These are phyloP conservation scores for Drosophila saltans DNA, from an alignment of 1,140 invertebrate genomes.

Conservation along the genomic window DNA sequence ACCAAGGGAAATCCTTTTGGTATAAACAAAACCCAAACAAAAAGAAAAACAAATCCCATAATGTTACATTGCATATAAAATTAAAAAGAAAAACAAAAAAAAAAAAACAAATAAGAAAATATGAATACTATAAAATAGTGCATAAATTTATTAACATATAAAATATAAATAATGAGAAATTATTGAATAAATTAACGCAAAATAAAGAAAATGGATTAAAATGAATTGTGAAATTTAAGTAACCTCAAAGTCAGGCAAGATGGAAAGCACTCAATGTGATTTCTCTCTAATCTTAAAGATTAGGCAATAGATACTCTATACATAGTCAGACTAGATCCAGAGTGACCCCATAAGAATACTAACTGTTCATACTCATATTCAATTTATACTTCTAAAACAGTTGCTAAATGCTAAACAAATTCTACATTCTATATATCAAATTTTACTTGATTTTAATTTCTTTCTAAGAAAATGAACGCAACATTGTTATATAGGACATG, in stretches of 20 bases:
- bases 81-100: conserved; percentile 27
- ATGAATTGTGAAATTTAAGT: neutral
- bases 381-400: too few species aligned
- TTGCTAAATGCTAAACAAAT: neutral
- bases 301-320: too few species aligned
- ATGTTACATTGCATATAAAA: conserved; percentile 79
- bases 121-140: conserved; percentile 81
- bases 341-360: too few species aligned
- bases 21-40: conserved; percentile 1
- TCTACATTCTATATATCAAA: neutral
- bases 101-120: conserved; percentile 41
- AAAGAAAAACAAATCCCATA: conserved; percentile 44
- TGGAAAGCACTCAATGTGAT: too few species aligned
- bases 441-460: neutral
- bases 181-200: conserved; percentile 81
- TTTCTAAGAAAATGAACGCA: conserved; percentile 16
- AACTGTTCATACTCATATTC: too few species aligned
- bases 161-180: conserved; percentile 69
- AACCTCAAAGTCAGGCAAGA: neutral
- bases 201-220: conserved; percentile 43
- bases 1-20: conserved; percentile 30
- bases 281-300: too few species aligned
- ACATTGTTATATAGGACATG: conserved; percentile 58
- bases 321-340: too few species aligned
- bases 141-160: conserved; percentile 73